phyloP scores from a whole-genome alignment of 2,113 vertebrate genomes.

The Anguilla rostrata region DNA sequence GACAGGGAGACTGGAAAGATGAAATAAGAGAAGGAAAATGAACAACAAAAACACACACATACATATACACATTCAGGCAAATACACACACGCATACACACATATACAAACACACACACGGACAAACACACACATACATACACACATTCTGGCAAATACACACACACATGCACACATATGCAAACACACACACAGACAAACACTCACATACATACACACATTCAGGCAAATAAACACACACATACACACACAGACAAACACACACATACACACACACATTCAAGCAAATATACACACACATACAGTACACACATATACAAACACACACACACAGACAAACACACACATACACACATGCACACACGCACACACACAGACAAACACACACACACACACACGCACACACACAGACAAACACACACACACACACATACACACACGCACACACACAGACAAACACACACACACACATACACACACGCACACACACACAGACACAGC shows the following conservation, averaged over 20 bases:
- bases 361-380: background rate
- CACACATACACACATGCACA: background rate
- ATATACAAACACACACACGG: background rate
- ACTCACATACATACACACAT: background rate
- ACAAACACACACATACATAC: constrained; percentile 16
- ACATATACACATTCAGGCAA: background rate
- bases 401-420: background rate
- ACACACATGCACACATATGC: background rate
- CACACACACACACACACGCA: too few relatives aligned
- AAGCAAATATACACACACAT: background rate
- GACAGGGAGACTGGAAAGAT: too few relatives aligned
- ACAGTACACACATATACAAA: background rate
- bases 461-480: constrained; percentile 12
- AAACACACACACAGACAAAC: constrained; percentile 16
- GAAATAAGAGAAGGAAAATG: too few relatives aligned
- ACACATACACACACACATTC: background rate
- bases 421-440: constrained; percentile 16
- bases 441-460: background rate
- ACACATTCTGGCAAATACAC: constrained; percentile 20
- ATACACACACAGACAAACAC: background rate
- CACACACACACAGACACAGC: background rate
- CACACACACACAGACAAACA: background rate
- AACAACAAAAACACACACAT: background rate
- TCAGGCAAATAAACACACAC: background rate
- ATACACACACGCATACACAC: background rate